A percentile compares a stretch with the other conserved stretches of the same genome.
Evolutionary conservation across 1,140 invertebrate species (phyloP).

Genomic region (Heliconius hewitsoni): DNA sequence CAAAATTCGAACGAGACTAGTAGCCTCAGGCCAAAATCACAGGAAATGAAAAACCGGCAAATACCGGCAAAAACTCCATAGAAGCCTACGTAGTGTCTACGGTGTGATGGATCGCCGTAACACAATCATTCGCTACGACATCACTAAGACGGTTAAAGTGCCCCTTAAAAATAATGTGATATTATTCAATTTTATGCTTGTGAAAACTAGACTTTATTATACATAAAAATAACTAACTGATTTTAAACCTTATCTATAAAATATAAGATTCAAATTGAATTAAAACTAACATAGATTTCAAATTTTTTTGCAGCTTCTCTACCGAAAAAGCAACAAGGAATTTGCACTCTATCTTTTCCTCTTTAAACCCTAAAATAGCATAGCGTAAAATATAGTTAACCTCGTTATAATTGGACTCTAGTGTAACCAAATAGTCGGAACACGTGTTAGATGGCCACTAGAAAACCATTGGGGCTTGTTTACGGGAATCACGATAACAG

Average conservation of each 20-base stretch:
- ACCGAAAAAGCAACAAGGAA: neutral
- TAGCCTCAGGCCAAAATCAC: conserved; percentile 54
- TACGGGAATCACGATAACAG: conserved; percentile 55
- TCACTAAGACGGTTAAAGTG: conserved; percentile 65
- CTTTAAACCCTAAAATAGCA: neutral
- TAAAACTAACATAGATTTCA: neutral
- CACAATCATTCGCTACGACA: conserved; percentile 68
- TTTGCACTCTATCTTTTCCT: neutral
- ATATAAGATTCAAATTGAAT: neutral
- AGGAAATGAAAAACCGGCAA: conserved; percentile 73
- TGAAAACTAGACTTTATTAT: conserved; percentile 36
- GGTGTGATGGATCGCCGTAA: conserved; percentile 75
- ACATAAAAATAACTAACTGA: neutral
- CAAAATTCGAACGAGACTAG: conserved; percentile 57
- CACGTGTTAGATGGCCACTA: conserved; percentile 72
- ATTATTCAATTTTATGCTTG: conserved; percentile 67
- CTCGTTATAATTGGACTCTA: conserved; percentile 16
- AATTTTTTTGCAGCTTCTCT: neutral
- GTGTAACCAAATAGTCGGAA: conserved; percentile 59
- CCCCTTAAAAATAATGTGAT: conserved; percentile 75
- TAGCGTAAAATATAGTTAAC: neutral
- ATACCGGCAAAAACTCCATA: conserved; percentile 67
- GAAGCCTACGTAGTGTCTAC: conserved; percentile 63
- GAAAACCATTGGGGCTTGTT: conserved; percentile 60
- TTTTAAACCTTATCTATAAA: neutral